Evolutionary conservation across 2,888 invertebrate species (phyloP).

Genomic region (Apodemia zela): DNA sequence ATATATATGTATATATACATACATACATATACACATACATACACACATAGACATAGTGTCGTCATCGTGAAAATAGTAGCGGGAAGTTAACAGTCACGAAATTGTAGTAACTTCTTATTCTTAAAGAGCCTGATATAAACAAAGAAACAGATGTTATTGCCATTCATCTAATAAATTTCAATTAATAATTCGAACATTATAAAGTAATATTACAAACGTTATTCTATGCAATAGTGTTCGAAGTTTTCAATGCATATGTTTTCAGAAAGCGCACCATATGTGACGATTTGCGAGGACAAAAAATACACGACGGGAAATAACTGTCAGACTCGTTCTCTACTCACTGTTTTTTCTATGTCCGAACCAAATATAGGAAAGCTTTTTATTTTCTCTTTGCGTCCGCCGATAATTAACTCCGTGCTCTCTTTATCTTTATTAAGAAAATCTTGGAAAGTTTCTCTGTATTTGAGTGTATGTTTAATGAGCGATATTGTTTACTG

Average conservation of each 20-base stretch:
- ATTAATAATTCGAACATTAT: neutral
- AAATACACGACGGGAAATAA: slow-evolving; percentile 70
- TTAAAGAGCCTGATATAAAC: too few relatives aligned
- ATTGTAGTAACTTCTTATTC: too few relatives aligned
- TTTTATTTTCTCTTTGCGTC: slow-evolving; percentile 34
- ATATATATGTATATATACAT: too few relatives aligned
- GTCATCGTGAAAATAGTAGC: too few relatives aligned
- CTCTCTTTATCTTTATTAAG: slow-evolving; percentile 28
- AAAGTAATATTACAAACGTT: neutral
- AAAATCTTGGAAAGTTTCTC: slow-evolving; percentile 9
- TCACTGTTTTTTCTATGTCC: slow-evolving; percentile 55
- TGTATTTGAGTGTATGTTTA: neutral
- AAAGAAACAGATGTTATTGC: too few relatives aligned
- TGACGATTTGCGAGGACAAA: slow-evolving; percentile 64
- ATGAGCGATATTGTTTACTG: slow-evolving; percentile 1
- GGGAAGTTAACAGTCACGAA: too few relatives aligned
- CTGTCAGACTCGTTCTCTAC: slow-evolving; percentile 57
- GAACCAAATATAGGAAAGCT: slow-evolving; percentile 32
- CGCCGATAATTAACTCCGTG: slow-evolving; percentile 31
- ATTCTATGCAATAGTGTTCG: slow-evolving; percentile 18
- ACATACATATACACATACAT: too few relatives aligned
- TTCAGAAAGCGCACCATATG: slow-evolving; percentile 60
- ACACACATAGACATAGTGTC: too few relatives aligned
- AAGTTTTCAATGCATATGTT: slow-evolving; percentile 28
- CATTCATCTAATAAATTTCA: too few relatives aligned